Percentiles rank a stretch among this genome's conserved stretches.
These are phyloP conservation scores for Rambutsinella grinnellia DNA, from an alignment of 2,888 invertebrate genomes.

Conservation along the genomic window DNA sequence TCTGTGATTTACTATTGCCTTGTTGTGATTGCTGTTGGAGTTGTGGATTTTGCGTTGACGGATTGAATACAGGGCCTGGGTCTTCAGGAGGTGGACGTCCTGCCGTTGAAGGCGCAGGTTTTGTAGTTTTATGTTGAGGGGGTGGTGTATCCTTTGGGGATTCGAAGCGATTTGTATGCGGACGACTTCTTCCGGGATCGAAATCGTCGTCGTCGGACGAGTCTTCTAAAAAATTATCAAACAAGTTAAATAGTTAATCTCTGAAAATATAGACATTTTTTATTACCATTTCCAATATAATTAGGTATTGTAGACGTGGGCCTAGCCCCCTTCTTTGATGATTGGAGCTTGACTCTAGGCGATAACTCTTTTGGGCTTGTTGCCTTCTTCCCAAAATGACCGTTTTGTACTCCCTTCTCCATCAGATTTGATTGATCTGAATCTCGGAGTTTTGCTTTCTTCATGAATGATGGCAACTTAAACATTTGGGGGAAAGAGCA, in stretches of 20 bases:
- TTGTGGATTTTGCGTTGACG: constrained; percentile 6
- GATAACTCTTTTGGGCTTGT: constrained; percentile 58
- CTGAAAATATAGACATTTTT: neutral
- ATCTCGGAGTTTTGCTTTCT: constrained; percentile 54
- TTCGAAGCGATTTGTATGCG: constrained; percentile 59
- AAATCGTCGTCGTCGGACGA: constrained; percentile 60
- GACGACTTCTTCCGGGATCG: constrained; percentile 53
- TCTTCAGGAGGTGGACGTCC: constrained; percentile 8
- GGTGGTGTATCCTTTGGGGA: constrained; percentile 29
- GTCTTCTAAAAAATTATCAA: constrained; percentile 42
- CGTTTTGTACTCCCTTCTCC: constrained; percentile 64
- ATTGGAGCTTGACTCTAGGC: constrained; percentile 61
- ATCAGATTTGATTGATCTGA: constrained; percentile 61
- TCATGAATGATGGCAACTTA: constrained; percentile 46
- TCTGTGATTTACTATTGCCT: constrained; percentile 4
- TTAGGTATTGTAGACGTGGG: constrained; percentile 64
- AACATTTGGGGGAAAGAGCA: constrained; percentile 63
- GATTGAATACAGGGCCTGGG: constrained; percentile 40
- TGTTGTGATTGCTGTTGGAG: constrained; percentile 12
- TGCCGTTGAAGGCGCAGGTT: constrained; percentile 2
- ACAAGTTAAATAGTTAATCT: neutral
- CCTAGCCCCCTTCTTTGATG: constrained; percentile 53
- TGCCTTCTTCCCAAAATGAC: constrained; percentile 56
- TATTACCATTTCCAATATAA: constrained; percentile 57
- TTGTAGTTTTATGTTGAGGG: neutral